Base-by-base conservation (phyloP, 2,888 invertebrate species). In the Sphaerophoria rueppellii region DNA sequence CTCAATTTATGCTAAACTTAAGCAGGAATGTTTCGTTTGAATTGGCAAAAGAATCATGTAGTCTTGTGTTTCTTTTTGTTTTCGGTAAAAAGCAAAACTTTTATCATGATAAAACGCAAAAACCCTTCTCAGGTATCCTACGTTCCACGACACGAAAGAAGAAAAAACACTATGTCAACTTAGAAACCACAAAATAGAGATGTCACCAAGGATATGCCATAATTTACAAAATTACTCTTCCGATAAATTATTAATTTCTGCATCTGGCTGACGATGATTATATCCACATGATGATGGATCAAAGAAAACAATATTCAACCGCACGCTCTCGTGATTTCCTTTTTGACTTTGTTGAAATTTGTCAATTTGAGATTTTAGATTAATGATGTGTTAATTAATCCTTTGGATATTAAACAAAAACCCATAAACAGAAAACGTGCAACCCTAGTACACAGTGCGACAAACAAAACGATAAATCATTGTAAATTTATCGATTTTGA, bases 361-460 rank as follows among this genome's bases (percentile, higher is more conserved):
- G 4, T 43, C 5, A 1, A 2, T 60, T 40, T 12, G 16, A 58
- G 6, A 46, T n/a, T 61, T 40, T 7, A 7, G 7, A 7, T 43
- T 61, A 61, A 32, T 61, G 32, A 46, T 61, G 32, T 61, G 32
- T 46, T 61, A 32, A 61, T 61, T 61, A 61, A 61, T 46, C 46
- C 46, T 61, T 61, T 61, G n/a, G 24, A 32, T 61, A 6, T 40
- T 40, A 16, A 58, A 16, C 6, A 12, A n/a, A 12, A n/a, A 12
- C 12, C 40, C 40, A 40, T 58, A 40, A 40, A 11, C 0, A 58
- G 4, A 2, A 52, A 52, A 3, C 11, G 16, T 3, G 6, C 6
- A 40, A 40, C 37, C 16, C 43, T 24, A n/a, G n/a, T n/a, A 24
- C 9, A 55, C 0, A 34, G 2, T 0, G 6, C 6, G n/a, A 52